Conservation (phyloP, 2,888 invertebrate genomes). For the Leptinotarsa peninsularis region DNA sequence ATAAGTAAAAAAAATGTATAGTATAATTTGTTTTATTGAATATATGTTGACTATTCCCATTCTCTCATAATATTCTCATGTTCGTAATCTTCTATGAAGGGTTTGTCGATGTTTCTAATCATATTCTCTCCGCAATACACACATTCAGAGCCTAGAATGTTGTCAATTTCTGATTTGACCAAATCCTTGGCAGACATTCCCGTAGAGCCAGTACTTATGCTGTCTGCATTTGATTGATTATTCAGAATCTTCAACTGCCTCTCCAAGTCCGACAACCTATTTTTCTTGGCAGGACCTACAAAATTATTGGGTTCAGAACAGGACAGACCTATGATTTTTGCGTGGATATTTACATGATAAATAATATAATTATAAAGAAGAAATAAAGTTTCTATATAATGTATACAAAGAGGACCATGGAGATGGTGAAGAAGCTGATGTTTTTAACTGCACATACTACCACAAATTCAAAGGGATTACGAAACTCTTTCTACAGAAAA, state of each 20-base stretch:
- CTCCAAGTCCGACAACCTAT: slow-evolving; percentile 74
- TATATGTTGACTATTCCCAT: slow-evolving; percentile 75
- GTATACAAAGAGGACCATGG: no score
- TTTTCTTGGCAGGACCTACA: slow-evolving; percentile 71
- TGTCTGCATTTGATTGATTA: slow-evolving; percentile 69
- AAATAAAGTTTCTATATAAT: no score
- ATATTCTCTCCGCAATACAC: slow-evolving; percentile 93
- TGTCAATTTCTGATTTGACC: slow-evolving; percentile 86
- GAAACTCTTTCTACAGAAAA: no score
- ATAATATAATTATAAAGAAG: no score
- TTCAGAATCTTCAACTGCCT: slow-evolving; percentile 72
- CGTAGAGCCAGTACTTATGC: slow-evolving; percentile 67
- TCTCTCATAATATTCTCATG: slow-evolving; percentile 86
- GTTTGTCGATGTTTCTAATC: slow-evolving; percentile 90
- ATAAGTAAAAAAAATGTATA: slow-evolving; percentile 45
- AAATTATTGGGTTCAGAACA: slow-evolving; percentile 22
- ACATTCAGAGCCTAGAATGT: slow-evolving; percentile 91
- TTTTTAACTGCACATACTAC: no score
- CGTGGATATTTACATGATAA: no score
- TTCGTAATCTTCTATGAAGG: slow-evolving; percentile 86
- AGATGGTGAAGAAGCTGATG: no score
- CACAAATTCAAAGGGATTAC: no score
- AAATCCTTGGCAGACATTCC: slow-evolving; percentile 73
- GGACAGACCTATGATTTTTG: no score
- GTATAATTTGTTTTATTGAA: slow-evolving; percentile 18